Conservation (phyloP, 2,113 vertebrate species). For the Gallinago media region DNA sequence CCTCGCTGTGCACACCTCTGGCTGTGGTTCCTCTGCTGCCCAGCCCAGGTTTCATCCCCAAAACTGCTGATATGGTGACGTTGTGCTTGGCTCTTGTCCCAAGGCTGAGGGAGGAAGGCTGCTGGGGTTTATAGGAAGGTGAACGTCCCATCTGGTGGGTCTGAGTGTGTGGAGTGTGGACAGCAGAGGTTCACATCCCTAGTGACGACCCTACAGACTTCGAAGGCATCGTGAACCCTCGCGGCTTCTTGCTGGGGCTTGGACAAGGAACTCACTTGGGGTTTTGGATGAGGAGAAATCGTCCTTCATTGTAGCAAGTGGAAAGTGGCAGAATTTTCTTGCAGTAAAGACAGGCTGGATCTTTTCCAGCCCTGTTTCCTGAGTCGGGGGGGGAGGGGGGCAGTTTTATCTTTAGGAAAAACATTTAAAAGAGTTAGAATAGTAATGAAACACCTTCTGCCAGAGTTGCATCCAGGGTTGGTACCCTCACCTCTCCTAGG, state of each 20-base stretch:
- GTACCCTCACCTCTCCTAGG: not conserved
- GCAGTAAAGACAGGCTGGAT: not conserved
- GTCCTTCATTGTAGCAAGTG: not conserved
- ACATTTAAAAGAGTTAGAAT: not conserved
- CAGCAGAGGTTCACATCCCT: not conserved
- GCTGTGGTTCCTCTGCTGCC: not conserved
- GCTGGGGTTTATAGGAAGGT: not conserved
- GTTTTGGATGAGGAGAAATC: not conserved
- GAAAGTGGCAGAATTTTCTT: not conserved
- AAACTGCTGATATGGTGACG: fast-evolving
- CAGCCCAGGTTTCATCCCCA: fast-evolving
- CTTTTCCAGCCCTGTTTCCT: not conserved
- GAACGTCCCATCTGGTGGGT: not conserved
- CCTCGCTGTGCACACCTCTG: not conserved
- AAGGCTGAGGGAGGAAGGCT: not conserved
- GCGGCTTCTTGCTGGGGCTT: not conserved
- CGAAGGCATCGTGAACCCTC: not conserved
- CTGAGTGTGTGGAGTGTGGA: fast-evolving
- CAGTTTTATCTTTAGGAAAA: not conserved
- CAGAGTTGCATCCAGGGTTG: not conserved
- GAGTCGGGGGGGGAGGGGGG: not conserved
- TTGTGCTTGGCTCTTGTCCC: not conserved
- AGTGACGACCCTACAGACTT: not conserved
- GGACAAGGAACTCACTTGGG: no score
- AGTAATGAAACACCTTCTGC: not conserved